Evolutionary conservation across 2,797 vertebrate genomes (phyloP).

Genomic region (Manis javanica): DNA sequence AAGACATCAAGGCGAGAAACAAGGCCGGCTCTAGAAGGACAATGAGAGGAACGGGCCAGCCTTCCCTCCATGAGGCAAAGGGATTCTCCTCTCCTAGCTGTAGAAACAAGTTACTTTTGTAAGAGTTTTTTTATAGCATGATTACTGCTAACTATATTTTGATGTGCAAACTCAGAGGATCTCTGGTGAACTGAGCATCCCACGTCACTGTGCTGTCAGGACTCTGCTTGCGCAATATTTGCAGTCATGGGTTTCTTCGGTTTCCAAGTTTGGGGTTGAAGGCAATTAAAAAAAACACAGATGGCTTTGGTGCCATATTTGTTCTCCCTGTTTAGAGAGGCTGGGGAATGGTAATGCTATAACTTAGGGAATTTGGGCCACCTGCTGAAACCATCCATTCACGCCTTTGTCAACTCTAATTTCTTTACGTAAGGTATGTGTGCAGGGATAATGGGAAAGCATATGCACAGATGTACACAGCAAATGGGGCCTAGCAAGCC

Average conservation of each 20-base stretch:
- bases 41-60: accelerated
- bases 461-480: not conserved
- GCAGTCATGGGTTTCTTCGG: not conserved
- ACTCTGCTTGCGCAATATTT: constrained; percentile 38
- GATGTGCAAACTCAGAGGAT: not conserved
- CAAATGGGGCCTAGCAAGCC: not conserved
- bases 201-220: constrained; percentile 32
- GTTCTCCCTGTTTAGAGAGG: not conserved
- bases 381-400: not conserved
- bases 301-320: not conserved
- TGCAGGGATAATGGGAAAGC: not conserved
- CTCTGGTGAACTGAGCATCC: not conserved
- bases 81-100: not conserved
- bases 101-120: not conserved
- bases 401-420: not conserved
- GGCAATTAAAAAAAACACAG: not conserved
- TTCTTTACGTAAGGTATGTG: not conserved
- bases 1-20: not conserved
- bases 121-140: not conserved
- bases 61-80: not conserved
- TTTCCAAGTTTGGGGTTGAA: not conserved
- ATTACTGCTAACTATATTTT: not conserved
- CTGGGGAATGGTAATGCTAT: not conserved
- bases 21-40: not conserved
- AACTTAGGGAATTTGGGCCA: not conserved